Conservation (phyloP, 2,888 invertebrate genomes). For the Hemithea aestivaria region DNA sequence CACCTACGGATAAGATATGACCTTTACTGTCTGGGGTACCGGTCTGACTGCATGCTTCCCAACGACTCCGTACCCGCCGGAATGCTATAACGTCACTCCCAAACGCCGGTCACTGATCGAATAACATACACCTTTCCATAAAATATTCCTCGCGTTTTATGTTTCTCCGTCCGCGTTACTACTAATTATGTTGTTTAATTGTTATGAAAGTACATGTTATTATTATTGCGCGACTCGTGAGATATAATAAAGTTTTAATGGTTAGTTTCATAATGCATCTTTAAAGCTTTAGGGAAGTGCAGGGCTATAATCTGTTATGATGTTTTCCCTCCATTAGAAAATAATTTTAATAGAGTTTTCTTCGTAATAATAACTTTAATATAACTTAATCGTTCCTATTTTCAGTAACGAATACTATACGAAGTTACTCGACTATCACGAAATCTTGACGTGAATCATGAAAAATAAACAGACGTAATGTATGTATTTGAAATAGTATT, state of each 20-base stretch:
- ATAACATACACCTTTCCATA: slow-evolving; percentile 34
- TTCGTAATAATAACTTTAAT: too few relatives aligned
- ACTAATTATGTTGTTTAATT: slow-evolving; percentile 20
- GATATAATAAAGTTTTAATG: slow-evolving; percentile 14
- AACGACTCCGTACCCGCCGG: slow-evolving; percentile 39
- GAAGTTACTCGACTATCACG: too few relatives aligned
- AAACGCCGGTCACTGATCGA: slow-evolving; percentile 37
- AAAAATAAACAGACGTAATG: slow-evolving; percentile 2
- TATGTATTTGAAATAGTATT: slow-evolving; percentile 5
- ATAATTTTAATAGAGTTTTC: too few relatives aligned
- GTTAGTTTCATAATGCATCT: slow-evolving; percentile 12
- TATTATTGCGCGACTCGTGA: slow-evolving; percentile 13
- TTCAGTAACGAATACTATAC: too few relatives aligned
- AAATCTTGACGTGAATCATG: too few relatives aligned
- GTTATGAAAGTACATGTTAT: slow-evolving; percentile 19
- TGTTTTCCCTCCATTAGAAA: neutral
- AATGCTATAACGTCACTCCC: slow-evolving; percentile 48
- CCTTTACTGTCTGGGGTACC: slow-evolving; percentile 63
- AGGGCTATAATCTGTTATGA: neutral
- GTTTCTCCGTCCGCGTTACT: slow-evolving; percentile 15
- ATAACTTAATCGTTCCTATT: too few relatives aligned
- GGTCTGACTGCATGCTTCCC: slow-evolving; percentile 66
- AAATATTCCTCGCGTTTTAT: slow-evolving; percentile 31
- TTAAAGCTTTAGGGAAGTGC: too few relatives aligned
- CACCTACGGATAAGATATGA: slow-evolving; percentile 62